phyloP scores from a whole-genome alignment of 2,797 vertebrate species.

The Periophthalmus magnuspinnatus region DNA sequence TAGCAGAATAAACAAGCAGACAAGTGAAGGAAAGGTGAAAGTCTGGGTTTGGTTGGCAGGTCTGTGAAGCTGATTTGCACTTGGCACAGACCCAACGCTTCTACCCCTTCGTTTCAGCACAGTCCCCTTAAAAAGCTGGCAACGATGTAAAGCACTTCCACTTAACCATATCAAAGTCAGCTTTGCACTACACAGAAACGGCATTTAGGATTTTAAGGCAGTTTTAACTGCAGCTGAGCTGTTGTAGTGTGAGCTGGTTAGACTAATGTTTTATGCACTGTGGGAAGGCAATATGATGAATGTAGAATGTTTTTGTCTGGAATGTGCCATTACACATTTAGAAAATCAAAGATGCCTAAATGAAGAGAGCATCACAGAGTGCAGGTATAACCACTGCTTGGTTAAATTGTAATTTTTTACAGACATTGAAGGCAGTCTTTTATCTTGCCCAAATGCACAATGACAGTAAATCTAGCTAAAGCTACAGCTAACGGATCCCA shows the following conservation, averaged over 20 bases:
- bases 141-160: conserved; percentile 63
- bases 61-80: conserved; percentile 46
- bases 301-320: neutral
- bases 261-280: conserved; percentile 18
- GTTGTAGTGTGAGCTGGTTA: conserved; percentile 8
- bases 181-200: conserved; percentile 48
- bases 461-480: neutral
- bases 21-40: conserved; percentile 22
- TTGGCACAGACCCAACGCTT: conserved; percentile 46
- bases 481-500: neutral
- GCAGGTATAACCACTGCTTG: neutral
- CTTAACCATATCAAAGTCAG: conserved; percentile 73
- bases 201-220: conserved; percentile 37
- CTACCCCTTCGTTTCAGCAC: conserved; percentile 33
- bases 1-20: conserved; percentile 19
- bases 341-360: neutral
- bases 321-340: neutral
- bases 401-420: neutral
- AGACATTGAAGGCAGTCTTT: neutral
- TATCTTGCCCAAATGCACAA: neutral
- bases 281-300: neutral
- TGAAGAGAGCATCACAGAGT: neutral
- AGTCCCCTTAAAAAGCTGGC: conserved; percentile 58
- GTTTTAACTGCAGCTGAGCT: conserved; percentile 21
- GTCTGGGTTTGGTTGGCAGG: conserved; percentile 55